These are phyloP conservation scores for Campaea margaritaria DNA, from an alignment of 2,888 invertebrate species.

Conservation along the genomic window DNA sequence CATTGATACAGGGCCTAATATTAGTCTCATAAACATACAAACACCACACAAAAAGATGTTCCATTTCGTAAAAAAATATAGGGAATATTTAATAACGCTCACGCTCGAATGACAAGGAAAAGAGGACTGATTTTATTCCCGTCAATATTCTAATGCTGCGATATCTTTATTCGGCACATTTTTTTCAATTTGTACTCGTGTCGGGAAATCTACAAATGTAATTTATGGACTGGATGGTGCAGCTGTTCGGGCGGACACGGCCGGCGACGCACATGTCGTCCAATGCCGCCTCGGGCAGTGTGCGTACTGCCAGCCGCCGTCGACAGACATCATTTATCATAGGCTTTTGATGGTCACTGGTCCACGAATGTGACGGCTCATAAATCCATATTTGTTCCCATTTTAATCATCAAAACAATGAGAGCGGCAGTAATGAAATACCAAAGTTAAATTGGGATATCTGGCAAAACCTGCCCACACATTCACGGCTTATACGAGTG, in stretches of 20 bases:
- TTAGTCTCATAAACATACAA: slow-evolving; percentile 16
- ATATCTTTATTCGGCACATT: slow-evolving; percentile 67
- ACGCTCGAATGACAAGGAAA: slow-evolving; percentile 33
- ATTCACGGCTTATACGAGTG: slow-evolving; percentile 21
- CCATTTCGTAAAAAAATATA: slow-evolving; percentile 28
- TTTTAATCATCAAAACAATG: slow-evolving; percentile 35
- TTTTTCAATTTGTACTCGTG: slow-evolving; percentile 61
- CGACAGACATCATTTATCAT: slow-evolving; percentile 58
- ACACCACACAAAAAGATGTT: slow-evolving; percentile 21
- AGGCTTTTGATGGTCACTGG: slow-evolving; percentile 53
- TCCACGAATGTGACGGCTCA: slow-evolving; percentile 49
- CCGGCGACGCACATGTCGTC: neutral
- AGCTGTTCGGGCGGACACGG: slow-evolving; percentile 4
- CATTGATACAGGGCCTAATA: slow-evolving; percentile 16
- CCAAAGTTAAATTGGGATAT: slow-evolving; percentile 30
- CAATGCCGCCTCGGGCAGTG: slow-evolving; percentile 8
- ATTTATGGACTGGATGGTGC: slow-evolving; percentile 54
- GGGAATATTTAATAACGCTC: slow-evolving; percentile 37
- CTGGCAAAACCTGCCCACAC: slow-evolving; percentile 7
- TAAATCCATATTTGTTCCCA: slow-evolving; percentile 47
- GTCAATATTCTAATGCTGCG: slow-evolving; percentile 33
- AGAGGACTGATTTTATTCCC: slow-evolving; percentile 40
- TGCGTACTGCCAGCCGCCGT: slow-evolving; percentile 11
- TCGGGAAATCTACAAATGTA: slow-evolving; percentile 51
- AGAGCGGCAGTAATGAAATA: slow-evolving; percentile 26